Conservation (phyloP, 2,888 invertebrate species). For the Nymphalis urticae region DNA sequence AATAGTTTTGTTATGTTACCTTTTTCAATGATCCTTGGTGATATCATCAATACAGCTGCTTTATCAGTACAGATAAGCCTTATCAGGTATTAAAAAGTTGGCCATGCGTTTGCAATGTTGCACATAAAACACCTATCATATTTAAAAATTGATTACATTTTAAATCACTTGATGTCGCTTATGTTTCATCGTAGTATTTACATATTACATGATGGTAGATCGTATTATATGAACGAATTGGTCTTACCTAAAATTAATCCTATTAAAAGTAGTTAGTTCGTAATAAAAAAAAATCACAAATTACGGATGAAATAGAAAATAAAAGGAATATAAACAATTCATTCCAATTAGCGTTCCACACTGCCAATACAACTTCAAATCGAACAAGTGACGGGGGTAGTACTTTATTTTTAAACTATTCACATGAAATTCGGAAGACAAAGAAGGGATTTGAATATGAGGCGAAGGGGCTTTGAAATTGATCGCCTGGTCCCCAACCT, state of each 20-base stretch:
- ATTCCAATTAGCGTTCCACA: slow-evolving; percentile 20
- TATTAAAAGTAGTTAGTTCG: neutral
- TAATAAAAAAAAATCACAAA: neutral
- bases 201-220: neutral
- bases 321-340: slow-evolving; percentile 5
- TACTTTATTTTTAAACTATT: slow-evolving; percentile 34
- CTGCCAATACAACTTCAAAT: slow-evolving; percentile 16
- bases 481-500: slow-evolving; percentile 75
- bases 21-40: slow-evolving; percentile 47
- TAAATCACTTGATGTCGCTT: neutral
- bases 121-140: slow-evolving; percentile 49
- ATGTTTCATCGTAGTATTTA: neutral
- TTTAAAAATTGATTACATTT: slow-evolving; percentile 24
- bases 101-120: slow-evolving; percentile 57
- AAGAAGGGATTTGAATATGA: slow-evolving; percentile 79
- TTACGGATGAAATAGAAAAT: neutral
- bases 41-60: slow-evolving; percentile 74
- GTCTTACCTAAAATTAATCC: neutral
- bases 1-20: slow-evolving; percentile 45
- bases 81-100: slow-evolving; percentile 57
- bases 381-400: slow-evolving; percentile 23
- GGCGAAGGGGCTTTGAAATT: slow-evolving; percentile 77
- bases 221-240: neutral
- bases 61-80: slow-evolving; percentile 72
- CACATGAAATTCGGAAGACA: slow-evolving; percentile 73